These are phyloP conservation scores for Aspidapion aeneum DNA, from an alignment of 2,888 invertebrate species.

Conservation along the genomic window DNA sequence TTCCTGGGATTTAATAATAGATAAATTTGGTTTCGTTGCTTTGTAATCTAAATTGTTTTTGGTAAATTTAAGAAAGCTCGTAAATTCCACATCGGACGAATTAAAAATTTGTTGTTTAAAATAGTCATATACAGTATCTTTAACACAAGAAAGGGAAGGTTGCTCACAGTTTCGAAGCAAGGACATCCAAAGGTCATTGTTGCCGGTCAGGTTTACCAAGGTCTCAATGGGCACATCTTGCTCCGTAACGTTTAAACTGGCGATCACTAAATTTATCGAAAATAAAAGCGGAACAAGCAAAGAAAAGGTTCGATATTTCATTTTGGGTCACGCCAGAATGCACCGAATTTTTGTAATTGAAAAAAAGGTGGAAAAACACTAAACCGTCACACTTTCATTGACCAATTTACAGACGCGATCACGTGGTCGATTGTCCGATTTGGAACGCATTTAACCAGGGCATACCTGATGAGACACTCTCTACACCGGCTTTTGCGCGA, in stretches of 20 bases:
- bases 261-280: constrained; percentile 17
- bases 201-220: constrained; percentile 41
- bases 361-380: constrained; percentile 15
- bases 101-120: constrained; percentile 63
- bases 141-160: constrained; percentile 70
- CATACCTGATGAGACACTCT: constrained; percentile 39
- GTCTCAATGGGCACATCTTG: constrained; percentile 39
- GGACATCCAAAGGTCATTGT: constrained; percentile 70
- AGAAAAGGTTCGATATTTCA: background rate
- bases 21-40: constrained; percentile 20
- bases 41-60: constrained; percentile 38
- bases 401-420: constrained; percentile 17
- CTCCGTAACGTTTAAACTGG: constrained; percentile 39
- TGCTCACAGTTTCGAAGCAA: constrained; percentile 65
- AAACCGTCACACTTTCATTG: constrained; percentile 32
- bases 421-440: constrained; percentile 35
- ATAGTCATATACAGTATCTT: constrained; percentile 72
- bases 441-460: constrained; percentile 42
- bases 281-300: constrained; percentile 9
- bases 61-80: constrained; percentile 54
- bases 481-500: constrained; percentile 39
- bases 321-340: background rate
- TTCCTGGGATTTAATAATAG: too few relatives aligned
- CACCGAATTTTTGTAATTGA: constrained; percentile 2
- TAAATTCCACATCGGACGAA: constrained; percentile 40